Conservation (phyloP, 2,113 vertebrate species). For the Nothocercus julius region DNA sequence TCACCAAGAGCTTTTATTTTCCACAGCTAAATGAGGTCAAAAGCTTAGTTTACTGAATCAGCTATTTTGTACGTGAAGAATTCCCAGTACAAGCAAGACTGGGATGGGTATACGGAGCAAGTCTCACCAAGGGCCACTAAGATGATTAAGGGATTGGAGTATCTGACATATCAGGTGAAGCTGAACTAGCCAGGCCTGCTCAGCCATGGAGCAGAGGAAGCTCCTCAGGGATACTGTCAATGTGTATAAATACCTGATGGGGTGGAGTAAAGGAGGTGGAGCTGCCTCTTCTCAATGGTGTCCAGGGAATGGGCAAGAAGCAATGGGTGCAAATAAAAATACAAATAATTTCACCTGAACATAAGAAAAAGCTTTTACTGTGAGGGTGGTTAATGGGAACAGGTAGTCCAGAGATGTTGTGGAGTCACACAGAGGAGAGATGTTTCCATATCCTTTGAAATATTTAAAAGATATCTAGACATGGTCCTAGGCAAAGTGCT, state of each 20-base stretch:
- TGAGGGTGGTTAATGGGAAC: neutral
- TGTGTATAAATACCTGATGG: neutral
- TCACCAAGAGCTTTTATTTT: neutral
- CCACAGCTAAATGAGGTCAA: neutral
- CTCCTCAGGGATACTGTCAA: neutral
- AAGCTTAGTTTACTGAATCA: neutral
- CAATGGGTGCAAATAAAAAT: neutral
- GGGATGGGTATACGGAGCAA: neutral
- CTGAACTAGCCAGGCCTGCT: neutral
- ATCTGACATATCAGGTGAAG: neutral
- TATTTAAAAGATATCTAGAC: neutral
- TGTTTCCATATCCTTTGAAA: neutral
- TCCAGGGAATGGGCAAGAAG: neutral
- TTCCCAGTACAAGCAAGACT: neutral
- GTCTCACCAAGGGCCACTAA: neutral
- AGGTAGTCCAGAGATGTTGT: neutral
- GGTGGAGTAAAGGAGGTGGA: neutral
- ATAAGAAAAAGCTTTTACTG: neutral
- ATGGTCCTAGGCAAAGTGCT: neutral
- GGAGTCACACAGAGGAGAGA: neutral
- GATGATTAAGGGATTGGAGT: neutral
- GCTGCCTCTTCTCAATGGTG: neutral
- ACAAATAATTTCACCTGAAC: neutral
- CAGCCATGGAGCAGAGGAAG: neutral
- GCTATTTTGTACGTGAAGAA: neutral